Base-by-base conservation (phyloP, 1,140 invertebrate genomes). In the Heliothis virescens region DNA sequence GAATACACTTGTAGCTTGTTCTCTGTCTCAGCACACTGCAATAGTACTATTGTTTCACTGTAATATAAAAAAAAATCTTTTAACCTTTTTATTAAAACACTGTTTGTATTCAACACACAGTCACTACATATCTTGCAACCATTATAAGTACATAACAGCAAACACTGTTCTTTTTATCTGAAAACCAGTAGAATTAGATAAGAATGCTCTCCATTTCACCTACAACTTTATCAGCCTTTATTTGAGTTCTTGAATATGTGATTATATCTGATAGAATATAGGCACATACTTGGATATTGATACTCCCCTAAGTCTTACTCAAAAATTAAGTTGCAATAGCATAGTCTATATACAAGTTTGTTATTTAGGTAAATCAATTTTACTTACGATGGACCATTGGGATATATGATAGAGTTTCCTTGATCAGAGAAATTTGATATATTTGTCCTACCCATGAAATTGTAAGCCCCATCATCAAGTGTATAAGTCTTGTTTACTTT, bases 311-410 rank as follows among this genome's bases (percentile, higher is more conserved):
- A 26, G 21, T 26, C 21, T 26, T 26, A 26, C 21, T 26, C 21
- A 26, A 26, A 26, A 26, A 2, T 26, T 26, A 26, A 26, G 21
- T 26, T 26, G 21, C 21, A 26, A 26, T 26, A 26, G 21, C 21
- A 26, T n/a, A 34, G 29, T 4, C 1, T 34, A 52, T 53, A n/a
- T 4, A 53, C n/a, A n/a, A n/a, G 52, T 53, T 55, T 55, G n/a
- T 53, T 16, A 3, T 55, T 55, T n/a, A n/a, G n/a, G 3, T 2
- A 55, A 5, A 9, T 12, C 13, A 26, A 26, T 10, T 10, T 12
- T 85, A 93, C 93, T 92, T 87, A 94, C 93, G 93, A 94, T 71
- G 93, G 91, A 1, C 77, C 69, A 90, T 93, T 92, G 10, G 73
- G 53, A 73, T 91, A 94, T 26, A 86, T 87, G 13, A 94, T 87